Percentiles rank a stretch among this genome's conserved stretches.
Evolutionary conservation across 2,888 invertebrate species (phyloP).

Genomic region (Onchidella celtica): DNA sequence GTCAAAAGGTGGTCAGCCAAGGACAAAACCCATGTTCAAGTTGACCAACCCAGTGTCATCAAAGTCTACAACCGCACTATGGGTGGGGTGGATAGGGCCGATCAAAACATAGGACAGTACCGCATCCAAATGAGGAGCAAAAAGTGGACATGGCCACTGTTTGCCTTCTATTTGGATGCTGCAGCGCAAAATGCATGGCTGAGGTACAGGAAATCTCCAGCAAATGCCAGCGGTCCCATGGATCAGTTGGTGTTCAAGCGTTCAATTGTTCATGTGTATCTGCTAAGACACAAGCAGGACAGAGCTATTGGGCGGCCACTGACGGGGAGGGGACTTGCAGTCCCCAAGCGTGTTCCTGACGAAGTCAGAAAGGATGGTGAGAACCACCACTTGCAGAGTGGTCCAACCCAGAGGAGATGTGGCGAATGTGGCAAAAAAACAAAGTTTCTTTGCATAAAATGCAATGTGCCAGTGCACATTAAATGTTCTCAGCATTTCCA

Average conservation of each 20-base stretch:
- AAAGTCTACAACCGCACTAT: slow-evolving; percentile 10
- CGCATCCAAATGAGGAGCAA: slow-evolving; percentile 1
- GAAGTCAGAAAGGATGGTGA: background rate
- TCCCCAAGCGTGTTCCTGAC: background rate
- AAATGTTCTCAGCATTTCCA: background rate
- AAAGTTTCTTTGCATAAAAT: background rate
- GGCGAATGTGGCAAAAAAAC: slow-evolving; percentile 1
- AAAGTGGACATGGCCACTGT: slow-evolving; percentile 30
- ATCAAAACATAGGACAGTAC: slow-evolving; percentile 21
- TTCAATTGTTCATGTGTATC: background rate
- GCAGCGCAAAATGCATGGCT: slow-evolving; percentile 10
- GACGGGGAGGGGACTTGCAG: background rate
- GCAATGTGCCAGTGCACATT: background rate
- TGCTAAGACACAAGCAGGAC: background rate
- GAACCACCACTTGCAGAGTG: background rate
- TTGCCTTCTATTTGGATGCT: background rate
- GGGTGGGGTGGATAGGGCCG: background rate
- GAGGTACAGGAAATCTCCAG: background rate
- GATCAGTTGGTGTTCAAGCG: background rate
- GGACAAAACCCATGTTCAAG: background rate
- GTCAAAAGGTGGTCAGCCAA: slow-evolving; percentile 1
- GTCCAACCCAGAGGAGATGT: background rate
- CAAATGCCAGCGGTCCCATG: background rate
- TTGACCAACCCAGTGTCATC: background rate
- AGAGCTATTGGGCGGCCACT: background rate